Base-by-base conservation (phyloP, 1,140 invertebrate species). In the Drosophila tropicalis region DNA sequence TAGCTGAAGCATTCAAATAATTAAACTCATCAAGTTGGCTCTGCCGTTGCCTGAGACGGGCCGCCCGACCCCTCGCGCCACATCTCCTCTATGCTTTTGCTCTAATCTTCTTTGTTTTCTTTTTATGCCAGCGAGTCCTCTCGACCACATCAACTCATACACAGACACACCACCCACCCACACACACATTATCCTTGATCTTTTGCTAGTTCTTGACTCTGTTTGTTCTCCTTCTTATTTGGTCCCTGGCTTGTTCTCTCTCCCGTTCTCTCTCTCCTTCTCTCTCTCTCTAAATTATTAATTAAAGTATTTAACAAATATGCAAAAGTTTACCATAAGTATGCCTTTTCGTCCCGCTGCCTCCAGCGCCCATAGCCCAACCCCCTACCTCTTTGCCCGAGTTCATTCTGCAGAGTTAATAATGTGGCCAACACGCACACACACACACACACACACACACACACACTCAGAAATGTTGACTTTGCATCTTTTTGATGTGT, bases 291-390 rank as follows among this genome's bases (percentile, higher is more conserved):
- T 87, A 89, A 86, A 86, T 87, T 87, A 86, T 86, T 86, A 86
- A 86, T 86, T 86, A 86, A 86, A 86, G 79, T 86, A 86, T 86
- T 86, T 86, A 86, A 82, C 83, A 86, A 86, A 86, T 82, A 86
- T 87, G 82, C 82, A 77, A 87, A 83, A 83, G 84, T 83, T 87
- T 76, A 65, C 83, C 76, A 65, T 64, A 54, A 69, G 44, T 12
- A 51, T 51, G 70, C 72, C 80, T 62, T 56, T 67, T 22, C 34
- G 44, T 39, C 22, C 25, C 68, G 51, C 25, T 70, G 66, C 72
- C 62, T 39, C 10, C 44, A 19, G 15, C 15, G 54, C 65, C 70
- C 69, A 82, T 9, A 12, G 29, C 5, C 29, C 29, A 29, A 0
- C 29, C 5, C 5, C 72, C 73, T 60, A 61, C 54, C 22, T 10